Conservation (phyloP, 1,140 invertebrate genomes). For the Drosophila repletoides region DNA sequence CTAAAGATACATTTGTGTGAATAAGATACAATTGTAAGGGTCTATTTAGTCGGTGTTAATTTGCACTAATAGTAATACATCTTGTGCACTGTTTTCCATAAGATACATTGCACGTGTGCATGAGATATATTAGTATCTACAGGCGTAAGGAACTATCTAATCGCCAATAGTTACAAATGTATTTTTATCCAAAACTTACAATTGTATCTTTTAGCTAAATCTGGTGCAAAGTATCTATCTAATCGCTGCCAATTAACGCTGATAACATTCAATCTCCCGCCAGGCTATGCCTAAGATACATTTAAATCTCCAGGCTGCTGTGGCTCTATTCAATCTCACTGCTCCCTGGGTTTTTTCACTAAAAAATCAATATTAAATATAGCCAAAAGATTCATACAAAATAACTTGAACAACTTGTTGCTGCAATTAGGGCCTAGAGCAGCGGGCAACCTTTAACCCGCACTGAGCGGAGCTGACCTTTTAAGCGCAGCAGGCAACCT, state of each 20-base stretch:
- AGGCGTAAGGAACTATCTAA: background rate
- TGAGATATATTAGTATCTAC: background rate
- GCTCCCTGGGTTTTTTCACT: slow-evolving; percentile 27
- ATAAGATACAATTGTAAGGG: background rate
- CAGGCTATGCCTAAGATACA: slow-evolving; percentile 9
- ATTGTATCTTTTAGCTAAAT: slow-evolving; percentile 1
- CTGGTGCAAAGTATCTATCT: background rate
- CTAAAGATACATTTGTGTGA: background rate
- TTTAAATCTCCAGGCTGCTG: background rate
- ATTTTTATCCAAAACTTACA: slow-evolving; percentile 4
- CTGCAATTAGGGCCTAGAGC: slow-evolving; percentile 34
- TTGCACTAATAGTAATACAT: background rate
- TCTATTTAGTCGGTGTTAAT: background rate
- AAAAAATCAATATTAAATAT: slow-evolving; percentile 12
- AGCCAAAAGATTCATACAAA: slow-evolving; percentile 15
- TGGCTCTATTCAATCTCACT: slow-evolving; percentile 1
- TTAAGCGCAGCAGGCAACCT: slow-evolving; percentile 24
- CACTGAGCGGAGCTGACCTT: slow-evolving; percentile 2
- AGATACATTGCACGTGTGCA: background rate
- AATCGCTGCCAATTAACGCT: background rate
- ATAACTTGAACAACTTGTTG: slow-evolving; percentile 16
- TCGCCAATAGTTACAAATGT: no score
- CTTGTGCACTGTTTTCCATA: background rate
- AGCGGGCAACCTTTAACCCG: slow-evolving; percentile 10
- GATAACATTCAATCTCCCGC: background rate